Conservation (phyloP, 2,797 vertebrate species). For the Cyclopterus lumpus region DNA sequence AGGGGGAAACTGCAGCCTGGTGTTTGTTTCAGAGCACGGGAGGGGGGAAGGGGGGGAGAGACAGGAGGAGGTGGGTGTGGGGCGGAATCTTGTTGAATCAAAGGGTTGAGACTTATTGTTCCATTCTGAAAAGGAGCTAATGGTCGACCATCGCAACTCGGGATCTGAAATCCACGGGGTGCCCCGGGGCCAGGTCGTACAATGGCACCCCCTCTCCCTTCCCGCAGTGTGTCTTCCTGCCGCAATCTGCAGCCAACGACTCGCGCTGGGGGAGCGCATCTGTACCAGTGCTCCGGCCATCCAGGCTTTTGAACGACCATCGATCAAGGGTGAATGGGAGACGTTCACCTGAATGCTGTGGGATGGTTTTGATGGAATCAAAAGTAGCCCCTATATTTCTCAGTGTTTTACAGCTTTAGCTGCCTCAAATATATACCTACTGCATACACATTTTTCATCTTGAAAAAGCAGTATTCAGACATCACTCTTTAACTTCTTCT, state of each 20-base stretch:
- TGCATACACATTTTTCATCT: too few relatives aligned
- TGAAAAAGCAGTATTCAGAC: background rate
- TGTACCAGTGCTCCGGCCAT: conserved; percentile 55
- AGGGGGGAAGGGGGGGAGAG: background rate
- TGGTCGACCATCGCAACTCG: conserved; percentile 87
- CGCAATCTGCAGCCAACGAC: conserved; percentile 79
- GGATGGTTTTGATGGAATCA: conserved; percentile 22
- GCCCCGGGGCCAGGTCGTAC: conserved; percentile 79
- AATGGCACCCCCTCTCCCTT: conserved; percentile 77
- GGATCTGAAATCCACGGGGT: conserved; percentile 84
- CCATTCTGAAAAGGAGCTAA: conserved; percentile 86
- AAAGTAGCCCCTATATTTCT: background rate
- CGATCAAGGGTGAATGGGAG: conserved; percentile 57
- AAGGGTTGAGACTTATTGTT: conserved; percentile 87
- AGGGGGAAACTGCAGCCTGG: conserved; percentile 73
- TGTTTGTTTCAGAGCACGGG: conserved; percentile 73
- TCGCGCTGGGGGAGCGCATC: conserved; percentile 76
- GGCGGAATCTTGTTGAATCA: conserved; percentile 75
- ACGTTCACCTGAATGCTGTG: conserved; percentile 60
- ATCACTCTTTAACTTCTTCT: background rate
- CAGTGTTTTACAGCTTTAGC: background rate
- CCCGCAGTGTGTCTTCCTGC: conserved; percentile 88
- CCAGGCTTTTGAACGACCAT: conserved; percentile 45
- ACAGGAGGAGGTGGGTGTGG: conserved; percentile 60
- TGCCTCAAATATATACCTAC: background rate